These are phyloP conservation scores for Zele albiditarsus DNA, from an alignment of 2,888 invertebrate genomes.

Conservation along the genomic window DNA sequence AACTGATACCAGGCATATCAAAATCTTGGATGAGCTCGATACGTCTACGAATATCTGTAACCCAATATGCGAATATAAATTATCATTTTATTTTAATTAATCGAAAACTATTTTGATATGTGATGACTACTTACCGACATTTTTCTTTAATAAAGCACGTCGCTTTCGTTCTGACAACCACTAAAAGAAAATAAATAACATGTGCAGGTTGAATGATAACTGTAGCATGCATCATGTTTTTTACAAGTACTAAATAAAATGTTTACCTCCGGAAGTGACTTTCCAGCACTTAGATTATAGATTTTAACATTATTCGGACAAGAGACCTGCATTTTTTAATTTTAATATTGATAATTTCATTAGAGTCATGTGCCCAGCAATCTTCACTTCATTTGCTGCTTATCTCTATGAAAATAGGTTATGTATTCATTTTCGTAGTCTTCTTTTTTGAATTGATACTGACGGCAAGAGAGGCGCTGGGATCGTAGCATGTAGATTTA, in stretches of 20 bases:
- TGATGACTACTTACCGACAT: conserved; percentile 77
- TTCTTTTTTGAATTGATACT: too few species aligned
- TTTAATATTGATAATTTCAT: neutral
- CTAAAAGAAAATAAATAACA: conserved; percentile 73
- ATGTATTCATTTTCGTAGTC: too few species aligned
- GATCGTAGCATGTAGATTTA: too few species aligned
- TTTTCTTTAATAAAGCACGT: conserved; percentile 87
- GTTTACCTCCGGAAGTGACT: conserved; percentile 96
- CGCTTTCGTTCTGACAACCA: conserved; percentile 91
- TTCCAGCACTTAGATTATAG: conserved; percentile 97
- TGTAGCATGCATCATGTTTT: neutral
- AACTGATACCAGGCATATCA: conserved; percentile 97
- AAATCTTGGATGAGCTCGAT: conserved; percentile 99
- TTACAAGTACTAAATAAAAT: conserved; percentile 20
- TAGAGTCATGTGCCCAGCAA: too few species aligned
- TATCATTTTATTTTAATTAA: neutral
- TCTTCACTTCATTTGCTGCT: too few species aligned
- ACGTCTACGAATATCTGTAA: conserved; percentile 85
- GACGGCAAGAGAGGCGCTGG: too few species aligned
- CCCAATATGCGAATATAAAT: conserved; percentile 2
- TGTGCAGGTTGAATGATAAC: conserved; percentile 42
- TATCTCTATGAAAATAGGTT: too few species aligned
- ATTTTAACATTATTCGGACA: conserved; percentile 97
- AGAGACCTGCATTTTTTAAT: conserved; percentile 86
- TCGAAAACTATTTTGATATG: neutral